Base-by-base conservation (phyloP, 2,113 vertebrate genomes). In the Lepidiolamprologus cunningtoni region DNA sequence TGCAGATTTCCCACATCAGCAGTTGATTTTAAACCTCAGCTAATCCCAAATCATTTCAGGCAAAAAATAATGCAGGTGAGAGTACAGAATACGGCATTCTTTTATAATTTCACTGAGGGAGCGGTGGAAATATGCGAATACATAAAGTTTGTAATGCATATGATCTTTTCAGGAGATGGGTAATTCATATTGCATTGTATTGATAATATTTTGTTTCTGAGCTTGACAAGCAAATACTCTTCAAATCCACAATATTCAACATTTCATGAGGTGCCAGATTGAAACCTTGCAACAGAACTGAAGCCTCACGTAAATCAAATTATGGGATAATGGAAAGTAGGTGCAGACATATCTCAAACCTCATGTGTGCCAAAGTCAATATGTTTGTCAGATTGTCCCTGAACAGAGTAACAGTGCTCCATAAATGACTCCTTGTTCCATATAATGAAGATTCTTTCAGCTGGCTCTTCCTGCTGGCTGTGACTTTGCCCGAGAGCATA, bases 351-450 rank as follows among this genome's bases (percentile, higher is more conserved):
- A 93, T 91, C 86, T 86, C 80, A 89, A 83, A 79, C 89, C 87
- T 91, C 84, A 80, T 90, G 85, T 91, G 89, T 94, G 89, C 93
- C 91, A 96, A 93, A 95, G 92, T 94, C 94, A 94, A 91, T 92
- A 92, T 90, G 90, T 95, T 95, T 95, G 92, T 95, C 93, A 95
- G 92, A 91, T 94, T 92, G 90, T 86, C 92, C 89, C 90, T 87
- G 91, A 90, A 94, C 86, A 93, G 78, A 92, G 84, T 80, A 91
- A 93, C 82, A 81, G 54, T 63, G 81, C 82, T 85, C 90, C 87
- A 93, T 93, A 95, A 96, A 95, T 94, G 87, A 95, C 91, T 94
- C 89, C 90, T 93, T 94, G 94, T 95, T 95, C 91, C 86, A 84
- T 52, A 88, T 95, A 96, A 96, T 95, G 92, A 95, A 92, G 94